Conservation (phyloP, 2,888 invertebrate genomes). For the Nezara viridula region DNA sequence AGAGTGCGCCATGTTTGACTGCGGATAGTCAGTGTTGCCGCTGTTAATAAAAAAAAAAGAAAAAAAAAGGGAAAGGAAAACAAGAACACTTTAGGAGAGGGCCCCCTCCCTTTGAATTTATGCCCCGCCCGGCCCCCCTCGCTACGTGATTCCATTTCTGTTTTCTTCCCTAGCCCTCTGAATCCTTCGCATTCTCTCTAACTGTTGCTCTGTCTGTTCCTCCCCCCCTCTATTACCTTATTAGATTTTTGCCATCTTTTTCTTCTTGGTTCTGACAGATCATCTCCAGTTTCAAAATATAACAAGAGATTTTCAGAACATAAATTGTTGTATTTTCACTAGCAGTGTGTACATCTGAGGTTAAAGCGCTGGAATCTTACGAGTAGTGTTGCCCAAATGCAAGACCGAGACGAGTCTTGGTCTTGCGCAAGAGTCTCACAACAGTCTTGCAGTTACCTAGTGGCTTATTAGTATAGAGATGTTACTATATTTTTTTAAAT, state of each 20-base stretch:
- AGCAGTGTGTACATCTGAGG: too few relatives aligned
- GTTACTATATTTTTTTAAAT: too few relatives aligned
- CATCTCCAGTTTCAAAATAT: too few relatives aligned
- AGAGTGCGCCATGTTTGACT: slow-evolving; percentile 13
- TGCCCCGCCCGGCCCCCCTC: not conserved
- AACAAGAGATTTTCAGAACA: too few relatives aligned
- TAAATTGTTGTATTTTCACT: too few relatives aligned
- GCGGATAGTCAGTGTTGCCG: slow-evolving; percentile 24
- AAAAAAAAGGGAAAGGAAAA: slow-evolving; percentile 1
- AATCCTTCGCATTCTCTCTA: not conserved
- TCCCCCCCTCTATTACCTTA: not conserved
- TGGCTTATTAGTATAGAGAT: too few relatives aligned
- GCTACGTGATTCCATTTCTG: slow-evolving; percentile 28
- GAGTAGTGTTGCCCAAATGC: too few relatives aligned
- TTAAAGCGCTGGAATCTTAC: too few relatives aligned
- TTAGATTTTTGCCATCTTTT: not conserved
- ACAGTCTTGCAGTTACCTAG: too few relatives aligned
- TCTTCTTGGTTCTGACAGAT: too few relatives aligned
- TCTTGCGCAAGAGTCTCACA: too few relatives aligned
- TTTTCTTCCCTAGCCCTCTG: not conserved
- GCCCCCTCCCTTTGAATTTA: slow-evolving; percentile 13
- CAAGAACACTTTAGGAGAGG: slow-evolving; percentile 22
- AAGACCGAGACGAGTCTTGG: too few relatives aligned
- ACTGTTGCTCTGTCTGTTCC: not conserved
- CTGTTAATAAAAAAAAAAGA: slow-evolving; percentile 13